Evolutionary conservation across 2,888 invertebrate genomes (phyloP), one percentile per base, ranked within the genome.

Genomic region (Hofmannophila pseudospretella): DNA sequence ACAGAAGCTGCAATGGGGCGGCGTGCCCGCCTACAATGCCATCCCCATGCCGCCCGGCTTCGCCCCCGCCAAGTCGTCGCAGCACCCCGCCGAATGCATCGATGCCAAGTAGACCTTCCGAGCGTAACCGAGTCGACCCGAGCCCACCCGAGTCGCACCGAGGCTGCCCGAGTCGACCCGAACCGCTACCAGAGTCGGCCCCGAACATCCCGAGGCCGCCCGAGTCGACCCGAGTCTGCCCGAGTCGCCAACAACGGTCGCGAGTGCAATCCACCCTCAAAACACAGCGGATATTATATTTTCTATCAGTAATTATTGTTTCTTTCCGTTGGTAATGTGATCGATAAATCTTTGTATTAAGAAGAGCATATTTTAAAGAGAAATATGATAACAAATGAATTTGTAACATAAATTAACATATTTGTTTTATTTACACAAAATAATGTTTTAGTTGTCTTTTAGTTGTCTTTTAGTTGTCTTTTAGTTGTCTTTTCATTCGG

Each of bases 331-430:
- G 81, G 75, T 74, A 75, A 80, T 67, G 75, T 79, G 73, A 80
- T 75, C 76, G 79, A 82, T 74, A 86, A 84, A 85, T 85, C 85
- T 84, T 85, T 85, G 85, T 84, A 85, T 75, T 77, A 75, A 77
- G 78, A 67, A 77, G 81, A 85, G 73, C 77, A 77, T 86, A 85
- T 84, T 85, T 80, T 85, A 84, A 60, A 85, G 84, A 86, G 85
- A 82, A 85, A 85, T 82, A 86, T 85, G 85, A 85, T 85, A 85
- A 84, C 84, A 79, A 80, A 84, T 79, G 80, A 82, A 82, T 84
- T 85, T 85, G 78, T 84, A 82, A 82, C 85, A 85, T 84, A 81
- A 85, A 86, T 82, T 86, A 82, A 85, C 78, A 67, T 80, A 85
- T 81, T 85, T 81, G 86, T 86, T 85, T 86, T 84, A 85, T 86